Percentiles rank a stretch among this genome's conserved stretches.
Conservation (phyloP, 1,140 invertebrate species). For the Bombus soroeensis region DNA sequence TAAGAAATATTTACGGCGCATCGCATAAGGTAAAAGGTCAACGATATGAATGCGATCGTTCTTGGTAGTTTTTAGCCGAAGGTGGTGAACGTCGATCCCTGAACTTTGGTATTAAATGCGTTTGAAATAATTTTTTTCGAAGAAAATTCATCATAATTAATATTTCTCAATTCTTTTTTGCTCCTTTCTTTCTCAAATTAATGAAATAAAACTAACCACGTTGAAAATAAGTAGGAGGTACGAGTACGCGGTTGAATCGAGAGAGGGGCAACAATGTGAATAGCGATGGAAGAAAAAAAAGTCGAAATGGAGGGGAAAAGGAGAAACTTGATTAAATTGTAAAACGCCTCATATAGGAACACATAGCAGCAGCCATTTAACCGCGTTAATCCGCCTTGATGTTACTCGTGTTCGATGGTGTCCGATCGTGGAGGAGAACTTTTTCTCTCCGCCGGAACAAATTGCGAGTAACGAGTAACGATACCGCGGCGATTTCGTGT, state of each 20-base stretch:
- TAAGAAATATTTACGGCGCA: neutral
- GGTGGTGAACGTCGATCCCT: neutral
- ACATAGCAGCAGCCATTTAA: neutral
- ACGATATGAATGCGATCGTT: neutral
- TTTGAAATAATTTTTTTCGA: neutral
- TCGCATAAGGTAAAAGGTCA: neutral
- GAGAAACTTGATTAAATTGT: neutral
- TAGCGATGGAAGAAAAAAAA: neutral
- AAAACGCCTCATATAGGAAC: neutral
- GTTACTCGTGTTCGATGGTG: too few relatives aligned
- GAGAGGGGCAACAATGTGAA: neutral
- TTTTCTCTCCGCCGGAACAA: neutral
- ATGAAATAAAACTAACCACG: neutral
- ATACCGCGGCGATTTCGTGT: constrained; percentile 16
- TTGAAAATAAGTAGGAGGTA: neutral
- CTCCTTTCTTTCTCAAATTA: neutral
- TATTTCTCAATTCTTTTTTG: neutral
- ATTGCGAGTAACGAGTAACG: constrained; percentile 27
- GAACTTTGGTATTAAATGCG: neutral
- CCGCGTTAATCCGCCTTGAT: neutral
- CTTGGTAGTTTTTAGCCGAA: neutral
- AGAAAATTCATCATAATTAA: neutral
- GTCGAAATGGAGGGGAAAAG: neutral
- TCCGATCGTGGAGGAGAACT: neutral
- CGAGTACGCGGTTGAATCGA: neutral